Evolutionary conservation across 2,113 vertebrate species (phyloP).

Genomic region (Coracopsis vasa): DNA sequence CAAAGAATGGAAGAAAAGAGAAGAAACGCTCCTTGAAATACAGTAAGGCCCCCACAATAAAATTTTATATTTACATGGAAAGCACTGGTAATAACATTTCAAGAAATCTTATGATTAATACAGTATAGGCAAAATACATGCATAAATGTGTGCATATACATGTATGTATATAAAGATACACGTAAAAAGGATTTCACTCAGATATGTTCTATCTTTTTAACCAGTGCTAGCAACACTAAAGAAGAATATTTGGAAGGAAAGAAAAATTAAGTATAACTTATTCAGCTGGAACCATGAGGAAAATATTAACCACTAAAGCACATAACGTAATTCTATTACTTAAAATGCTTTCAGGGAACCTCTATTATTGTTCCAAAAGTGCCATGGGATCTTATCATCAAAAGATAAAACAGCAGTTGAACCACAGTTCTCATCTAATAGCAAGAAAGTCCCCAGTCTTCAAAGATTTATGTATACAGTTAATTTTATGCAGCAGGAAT

Average conservation of each 20-base stretch:
- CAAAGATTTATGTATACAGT: background rate
- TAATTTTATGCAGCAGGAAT: background rate
- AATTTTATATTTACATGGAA: background rate
- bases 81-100: background rate
- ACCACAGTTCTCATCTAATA: background rate
- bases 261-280: background rate
- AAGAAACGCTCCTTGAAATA: background rate
- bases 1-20: constrained; percentile 6
- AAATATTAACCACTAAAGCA: background rate
- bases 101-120: background rate
- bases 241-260: background rate
- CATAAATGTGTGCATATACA: background rate
- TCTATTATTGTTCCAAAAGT: background rate
- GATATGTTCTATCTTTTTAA: background rate
- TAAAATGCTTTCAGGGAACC: background rate
- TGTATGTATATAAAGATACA: background rate
- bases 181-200: background rate
- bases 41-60: background rate
- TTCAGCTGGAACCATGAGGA: background rate
- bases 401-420: background rate
- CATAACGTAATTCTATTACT: background rate
- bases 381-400: background rate
- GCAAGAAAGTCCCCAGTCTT: background rate
- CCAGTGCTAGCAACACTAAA: background rate
- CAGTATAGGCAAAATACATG: background rate